These are phyloP conservation scores for Cliona cf. orientalis DNA, from an alignment of 37 sponge, comb jelly and placozoan species.

Conservation along the genomic window DNA sequence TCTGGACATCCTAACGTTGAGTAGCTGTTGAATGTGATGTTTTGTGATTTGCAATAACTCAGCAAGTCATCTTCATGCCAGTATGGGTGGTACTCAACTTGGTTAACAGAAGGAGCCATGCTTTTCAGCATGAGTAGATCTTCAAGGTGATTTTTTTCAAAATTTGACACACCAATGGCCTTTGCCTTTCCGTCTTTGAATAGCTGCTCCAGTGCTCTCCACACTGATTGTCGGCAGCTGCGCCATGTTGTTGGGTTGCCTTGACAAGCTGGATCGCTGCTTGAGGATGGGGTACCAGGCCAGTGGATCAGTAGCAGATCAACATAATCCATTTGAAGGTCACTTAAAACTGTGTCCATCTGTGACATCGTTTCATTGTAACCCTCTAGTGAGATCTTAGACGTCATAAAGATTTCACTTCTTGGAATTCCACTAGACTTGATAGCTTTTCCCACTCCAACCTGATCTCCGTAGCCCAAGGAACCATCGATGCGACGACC, in stretches of 20 bases:
- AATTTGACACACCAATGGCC: constrained; percentile 60
- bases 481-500: constrained; percentile 18
- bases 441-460: constrained; percentile 19
- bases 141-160: constrained; percentile 30
- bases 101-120: constrained; percentile 30
- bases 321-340: constrained; percentile 19
- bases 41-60: not conserved
- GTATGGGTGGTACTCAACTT: constrained; percentile 53
- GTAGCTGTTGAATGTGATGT: constrained; percentile 23
- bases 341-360: not conserved
- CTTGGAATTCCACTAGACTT: constrained; percentile 8
- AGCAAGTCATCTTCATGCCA: constrained; percentile 48
- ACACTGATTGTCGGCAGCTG: constrained; percentile 28
- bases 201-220: constrained; percentile 53
- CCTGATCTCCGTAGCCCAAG: constrained; percentile 11
- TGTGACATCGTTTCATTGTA: constrained; percentile 31
- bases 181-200: constrained; percentile 17
- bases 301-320: constrained; percentile 60
- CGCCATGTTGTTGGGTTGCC: not conserved
- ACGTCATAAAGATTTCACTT: constrained; percentile 27
- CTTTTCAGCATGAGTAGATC: constrained; percentile 22
- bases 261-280: constrained; percentile 20
- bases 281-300: constrained; percentile 16
- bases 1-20: constrained; percentile 19
- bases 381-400: constrained; percentile 25